Conservation (phyloP, 2,888 invertebrate species). For the Sturmia bella region DNA sequence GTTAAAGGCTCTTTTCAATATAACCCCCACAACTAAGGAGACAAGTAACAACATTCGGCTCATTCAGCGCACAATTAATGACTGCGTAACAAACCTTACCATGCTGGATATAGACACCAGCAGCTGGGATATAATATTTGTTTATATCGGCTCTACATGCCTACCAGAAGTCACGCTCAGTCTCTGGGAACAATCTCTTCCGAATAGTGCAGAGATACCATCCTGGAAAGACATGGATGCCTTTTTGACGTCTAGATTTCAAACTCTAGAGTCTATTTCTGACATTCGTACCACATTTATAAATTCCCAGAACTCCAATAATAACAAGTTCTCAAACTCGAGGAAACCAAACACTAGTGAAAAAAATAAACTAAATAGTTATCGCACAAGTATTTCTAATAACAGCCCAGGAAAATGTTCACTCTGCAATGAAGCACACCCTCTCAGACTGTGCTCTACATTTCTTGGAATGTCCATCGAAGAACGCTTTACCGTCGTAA, state of each 20-base stretch:
- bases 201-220: constrained; percentile 4
- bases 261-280: constrained; percentile 11
- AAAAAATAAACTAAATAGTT: constrained; percentile 11
- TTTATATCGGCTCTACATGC: too few relatives aligned
- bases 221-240: constrained; percentile 22
- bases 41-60: neutral
- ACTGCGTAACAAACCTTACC: neutral
- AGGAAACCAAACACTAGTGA: neutral
- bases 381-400: neutral
- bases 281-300: constrained; percentile 6
- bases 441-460: neutral
- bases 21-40: neutral
- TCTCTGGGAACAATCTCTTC: too few relatives aligned
- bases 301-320: neutral
- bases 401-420: neutral
- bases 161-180: too few relatives aligned
- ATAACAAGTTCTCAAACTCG: neutral
- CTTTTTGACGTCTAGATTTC: constrained; percentile 9
- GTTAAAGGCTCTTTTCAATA: constrained; percentile 5
- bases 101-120: too few relatives aligned
- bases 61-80: constrained; percentile 1
- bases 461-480: constrained; percentile 28
- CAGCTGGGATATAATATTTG: too few relatives aligned
- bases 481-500: constrained; percentile 7
- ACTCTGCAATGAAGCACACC: constrained; percentile 1